A percentile compares a stretch with the other conserved stretches of the same genome.
Evolutionary conservation across 2,797 vertebrate genomes (phyloP).

Genomic region (Borostomias antarcticus): DNA sequence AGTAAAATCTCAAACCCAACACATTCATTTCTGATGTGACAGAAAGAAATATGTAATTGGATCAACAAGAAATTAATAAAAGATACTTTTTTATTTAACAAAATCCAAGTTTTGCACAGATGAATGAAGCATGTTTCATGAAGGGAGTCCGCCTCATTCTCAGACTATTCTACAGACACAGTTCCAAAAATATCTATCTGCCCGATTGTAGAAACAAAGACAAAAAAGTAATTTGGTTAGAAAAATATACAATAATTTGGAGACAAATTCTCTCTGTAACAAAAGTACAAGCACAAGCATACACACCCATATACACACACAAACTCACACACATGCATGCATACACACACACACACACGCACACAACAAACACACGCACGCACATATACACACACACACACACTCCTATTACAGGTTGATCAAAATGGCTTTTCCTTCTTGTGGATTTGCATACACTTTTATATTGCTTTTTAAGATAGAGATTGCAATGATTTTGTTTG

Average conservation of each 20-base stretch:
- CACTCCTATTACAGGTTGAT: conserved; percentile 1
- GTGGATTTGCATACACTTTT: conserved; percentile 1
- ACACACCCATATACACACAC: background rate
- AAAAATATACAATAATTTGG: conserved; percentile 11
- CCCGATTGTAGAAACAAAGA: conserved; percentile 12
- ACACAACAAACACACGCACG: conserved; percentile 41
- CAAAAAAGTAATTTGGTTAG: conserved; percentile 5
- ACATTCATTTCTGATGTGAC: background rate
- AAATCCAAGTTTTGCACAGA: conserved; percentile 10
- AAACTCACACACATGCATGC: conserved; percentile 43
- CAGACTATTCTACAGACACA: background rate
- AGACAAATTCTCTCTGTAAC: conserved; percentile 3
- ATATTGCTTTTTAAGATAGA: conserved; percentile 2
- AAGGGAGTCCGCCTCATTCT: background rate
- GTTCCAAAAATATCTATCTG: conserved; percentile 2
- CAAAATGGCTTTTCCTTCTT: conserved; percentile 2
- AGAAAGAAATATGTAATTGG: background rate
- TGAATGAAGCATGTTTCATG: background rate
- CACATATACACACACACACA: conserved; percentile 27
- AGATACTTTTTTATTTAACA: conserved; percentile 13
- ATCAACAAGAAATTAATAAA: conserved; percentile 2
- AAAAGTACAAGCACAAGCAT: background rate
- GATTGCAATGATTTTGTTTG: background rate
- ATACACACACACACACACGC: conserved; percentile 41
- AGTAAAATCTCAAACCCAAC: background rate